Conservation (phyloP, 2,888 invertebrate genomes). For the Notocelia uddmanniana region DNA sequence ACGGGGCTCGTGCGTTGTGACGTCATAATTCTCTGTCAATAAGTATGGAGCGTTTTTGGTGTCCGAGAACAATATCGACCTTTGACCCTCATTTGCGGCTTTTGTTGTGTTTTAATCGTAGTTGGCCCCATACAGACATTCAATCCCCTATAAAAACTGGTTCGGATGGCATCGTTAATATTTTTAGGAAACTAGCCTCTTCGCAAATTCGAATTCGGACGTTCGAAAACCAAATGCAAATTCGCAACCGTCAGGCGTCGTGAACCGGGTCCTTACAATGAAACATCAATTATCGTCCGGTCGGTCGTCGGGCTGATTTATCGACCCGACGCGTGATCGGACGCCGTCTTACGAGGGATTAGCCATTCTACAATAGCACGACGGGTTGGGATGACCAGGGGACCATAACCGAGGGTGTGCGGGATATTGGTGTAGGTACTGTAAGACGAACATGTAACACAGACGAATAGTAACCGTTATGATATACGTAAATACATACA, state of each 20-base stretch:
- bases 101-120: too few species aligned
- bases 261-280: conserved; percentile 30
- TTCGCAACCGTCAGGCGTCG: conserved; percentile 1
- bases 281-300: conserved; percentile 45
- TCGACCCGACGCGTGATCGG: conserved; percentile 59
- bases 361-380: conserved; percentile 47
- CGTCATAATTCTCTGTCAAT: too few species aligned
- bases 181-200: too few species aligned
- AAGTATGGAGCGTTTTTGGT: too few species aligned
- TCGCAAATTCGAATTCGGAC: conserved; percentile 5
- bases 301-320: conserved; percentile 67
- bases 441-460: background rate
- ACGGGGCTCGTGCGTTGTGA: too few species aligned
- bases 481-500: too few species aligned
- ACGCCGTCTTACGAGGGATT: conserved; percentile 59
- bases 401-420: conserved; percentile 8
- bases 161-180: too few species aligned
- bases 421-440: background rate
- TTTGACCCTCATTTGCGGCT: too few species aligned
- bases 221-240: conserved; percentile 27
- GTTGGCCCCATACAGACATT: too few species aligned
- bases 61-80: too few species aligned
- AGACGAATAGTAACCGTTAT: too few species aligned
- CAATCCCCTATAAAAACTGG: too few species aligned
- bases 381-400: conserved; percentile 10